A percentile compares a stretch with the other conserved stretches of the same genome.
Conservation (phyloP, 2,113 vertebrate genomes). For the Amazona guildingii region DNA sequence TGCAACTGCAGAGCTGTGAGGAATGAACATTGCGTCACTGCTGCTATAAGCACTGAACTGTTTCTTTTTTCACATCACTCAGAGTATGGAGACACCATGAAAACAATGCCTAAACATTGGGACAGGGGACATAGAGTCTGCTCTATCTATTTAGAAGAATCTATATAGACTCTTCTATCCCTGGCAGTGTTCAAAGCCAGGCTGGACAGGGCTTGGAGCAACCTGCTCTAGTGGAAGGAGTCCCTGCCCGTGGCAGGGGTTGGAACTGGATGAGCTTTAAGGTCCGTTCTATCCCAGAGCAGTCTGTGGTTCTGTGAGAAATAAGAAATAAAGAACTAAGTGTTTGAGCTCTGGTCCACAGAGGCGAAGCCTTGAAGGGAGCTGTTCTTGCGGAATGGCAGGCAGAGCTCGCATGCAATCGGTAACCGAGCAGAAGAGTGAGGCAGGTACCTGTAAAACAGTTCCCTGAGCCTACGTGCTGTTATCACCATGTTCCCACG, state of each 20-base stretch:
- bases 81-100: neutral
- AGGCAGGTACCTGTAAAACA: neutral
- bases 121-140: neutral
- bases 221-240: neutral
- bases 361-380: neutral
- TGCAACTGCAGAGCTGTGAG: constrained; percentile 22
- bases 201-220: neutral
- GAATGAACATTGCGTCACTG: constrained; percentile 42
- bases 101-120: neutral
- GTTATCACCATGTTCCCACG: neutral
- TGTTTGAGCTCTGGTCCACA: neutral
- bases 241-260: neutral
- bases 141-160: neutral
- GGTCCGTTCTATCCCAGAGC: neutral
- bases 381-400: neutral
- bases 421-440: neutral
- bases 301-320: neutral
- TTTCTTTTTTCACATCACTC: neutral
- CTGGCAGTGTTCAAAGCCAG: neutral
- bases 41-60: neutral
- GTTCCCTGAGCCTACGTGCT: neutral
- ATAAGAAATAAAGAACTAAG: neutral
- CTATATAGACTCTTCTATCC: neutral
- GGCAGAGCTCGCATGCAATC: neutral
- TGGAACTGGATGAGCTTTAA: neutral